These are phyloP conservation scores for Dinomys branickii DNA, from an alignment of 2,113 vertebrate species.

Conservation along the genomic window DNA sequence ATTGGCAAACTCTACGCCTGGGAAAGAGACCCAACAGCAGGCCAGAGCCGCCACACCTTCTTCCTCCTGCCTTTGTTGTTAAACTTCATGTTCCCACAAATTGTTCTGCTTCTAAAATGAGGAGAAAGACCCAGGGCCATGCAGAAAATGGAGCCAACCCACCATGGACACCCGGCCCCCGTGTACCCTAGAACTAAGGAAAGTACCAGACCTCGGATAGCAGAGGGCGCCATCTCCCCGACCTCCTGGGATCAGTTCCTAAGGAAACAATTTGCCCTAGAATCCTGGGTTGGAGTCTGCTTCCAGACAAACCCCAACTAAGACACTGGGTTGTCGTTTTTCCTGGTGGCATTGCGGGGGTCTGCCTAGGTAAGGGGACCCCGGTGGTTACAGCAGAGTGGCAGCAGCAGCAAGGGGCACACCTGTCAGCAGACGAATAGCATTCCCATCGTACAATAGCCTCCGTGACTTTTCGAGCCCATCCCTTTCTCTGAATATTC, in stretches of 20 bases:
- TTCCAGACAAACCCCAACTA: conserved; percentile 9
- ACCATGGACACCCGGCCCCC: neutral
- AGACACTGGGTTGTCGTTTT: neutral
- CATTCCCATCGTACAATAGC: neutral
- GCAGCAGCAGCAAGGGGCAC: neutral
- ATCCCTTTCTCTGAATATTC: neutral
- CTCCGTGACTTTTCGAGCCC: neutral
- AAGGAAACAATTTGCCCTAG: neutral
- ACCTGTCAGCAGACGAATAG: neutral
- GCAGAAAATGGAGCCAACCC: neutral
- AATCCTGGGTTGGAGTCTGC: neutral
- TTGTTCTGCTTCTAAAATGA: neutral
- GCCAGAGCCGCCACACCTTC: neutral
- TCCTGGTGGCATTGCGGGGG: neutral
- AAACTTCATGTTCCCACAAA: neutral
- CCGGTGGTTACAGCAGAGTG: accelerated
- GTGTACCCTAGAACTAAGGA: accelerated
- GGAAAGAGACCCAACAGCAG: neutral
- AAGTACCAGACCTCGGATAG: neutral
- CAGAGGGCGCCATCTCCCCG: neutral
- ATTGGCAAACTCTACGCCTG: accelerated
- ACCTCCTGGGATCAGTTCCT: neutral
- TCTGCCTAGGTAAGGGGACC: neutral
- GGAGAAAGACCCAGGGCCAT: neutral
- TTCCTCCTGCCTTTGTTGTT: neutral